Conservation (phyloP, 2,888 invertebrate genomes). For the Abrostola tripartita region DNA sequence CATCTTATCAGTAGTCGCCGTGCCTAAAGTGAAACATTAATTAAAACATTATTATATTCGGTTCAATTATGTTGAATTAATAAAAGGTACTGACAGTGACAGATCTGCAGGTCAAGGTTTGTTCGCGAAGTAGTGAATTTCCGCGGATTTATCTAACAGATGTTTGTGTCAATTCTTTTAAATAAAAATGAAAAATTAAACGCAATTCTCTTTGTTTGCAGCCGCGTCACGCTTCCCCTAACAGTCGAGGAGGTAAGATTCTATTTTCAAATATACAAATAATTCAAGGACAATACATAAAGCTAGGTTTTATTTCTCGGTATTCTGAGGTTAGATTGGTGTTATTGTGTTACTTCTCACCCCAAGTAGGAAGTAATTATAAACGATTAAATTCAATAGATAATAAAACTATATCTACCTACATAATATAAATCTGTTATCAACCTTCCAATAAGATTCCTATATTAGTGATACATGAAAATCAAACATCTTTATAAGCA, state of each 20-base stretch:
- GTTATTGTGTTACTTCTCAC: conserved; percentile 23
- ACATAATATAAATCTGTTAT: not conserved
- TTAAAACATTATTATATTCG: conserved; percentile 37
- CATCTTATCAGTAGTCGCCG: conserved; percentile 64
- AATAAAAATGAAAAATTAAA: conserved; percentile 39
- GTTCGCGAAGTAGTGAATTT: conserved; percentile 51
- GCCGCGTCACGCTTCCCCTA: conserved; percentile 98
- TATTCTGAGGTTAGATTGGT: conserved; percentile 7
- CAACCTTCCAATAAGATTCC: not conserved
- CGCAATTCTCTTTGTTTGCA: conserved; percentile 86
- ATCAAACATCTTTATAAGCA: not conserved
- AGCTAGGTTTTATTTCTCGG: conserved; percentile 15
- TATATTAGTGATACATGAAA: not conserved
- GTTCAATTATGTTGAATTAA: conserved; percentile 46
- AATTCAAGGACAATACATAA: conserved; percentile 53
- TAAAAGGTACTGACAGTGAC: conserved; percentile 73
- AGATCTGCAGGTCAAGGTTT: conserved; percentile 77
- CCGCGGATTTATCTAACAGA: conserved; percentile 62
- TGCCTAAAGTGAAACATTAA: conserved; percentile 40
- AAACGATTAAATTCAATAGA: conserved; percentile 1
- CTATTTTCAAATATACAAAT: conserved; percentile 25
- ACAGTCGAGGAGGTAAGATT: conserved; percentile 97
- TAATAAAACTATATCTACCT: not conserved
- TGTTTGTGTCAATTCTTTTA: conserved; percentile 55
- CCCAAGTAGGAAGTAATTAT: conserved; percentile 3